phyloP scores from a whole-genome alignment of 2,888 invertebrate species.

The Latheticus oryzae region DNA sequence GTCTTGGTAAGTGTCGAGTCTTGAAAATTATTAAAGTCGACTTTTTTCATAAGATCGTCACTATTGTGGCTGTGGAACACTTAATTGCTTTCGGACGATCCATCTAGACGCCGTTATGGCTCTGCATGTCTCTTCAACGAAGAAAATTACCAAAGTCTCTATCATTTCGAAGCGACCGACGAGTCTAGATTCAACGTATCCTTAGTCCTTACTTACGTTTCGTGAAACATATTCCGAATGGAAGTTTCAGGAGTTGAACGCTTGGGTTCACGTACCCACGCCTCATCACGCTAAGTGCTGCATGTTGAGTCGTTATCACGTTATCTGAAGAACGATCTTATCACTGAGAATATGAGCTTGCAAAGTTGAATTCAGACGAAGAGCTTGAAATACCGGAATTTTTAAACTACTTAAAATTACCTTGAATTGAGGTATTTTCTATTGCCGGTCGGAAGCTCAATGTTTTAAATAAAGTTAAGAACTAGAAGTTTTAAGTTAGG shows the following conservation, averaged over 20 bases:
- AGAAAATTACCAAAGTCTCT: slow-evolving; percentile 44
- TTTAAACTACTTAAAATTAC: too few relatives aligned
- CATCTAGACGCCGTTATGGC: slow-evolving; percentile 46
- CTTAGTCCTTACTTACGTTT: slow-evolving; percentile 26
- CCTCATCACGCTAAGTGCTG: slow-evolving; percentile 43
- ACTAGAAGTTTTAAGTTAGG: too few relatives aligned
- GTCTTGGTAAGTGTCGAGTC: not conserved
- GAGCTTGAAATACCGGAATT: too few relatives aligned
- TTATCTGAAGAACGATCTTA: slow-evolving; percentile 28
- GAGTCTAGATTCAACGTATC: slow-evolving; percentile 31
- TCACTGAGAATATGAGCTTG: slow-evolving; percentile 12
- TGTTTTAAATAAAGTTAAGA: too few relatives aligned
- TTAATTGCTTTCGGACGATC: slow-evolving; percentile 45
- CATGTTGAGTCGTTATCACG: slow-evolving; percentile 42
- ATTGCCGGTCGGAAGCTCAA: too few relatives aligned
- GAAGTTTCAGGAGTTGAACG: slow-evolving; percentile 42
- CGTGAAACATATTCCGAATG: slow-evolving; percentile 40
- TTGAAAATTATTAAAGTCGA: slow-evolving; percentile 7
- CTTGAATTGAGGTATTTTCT: too few relatives aligned
- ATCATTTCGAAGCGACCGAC: slow-evolving; percentile 34
- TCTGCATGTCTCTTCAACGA: slow-evolving; percentile 42
- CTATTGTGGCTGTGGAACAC: slow-evolving; percentile 21
- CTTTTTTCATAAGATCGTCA: slow-evolving; percentile 25
- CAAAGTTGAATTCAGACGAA: too few relatives aligned
- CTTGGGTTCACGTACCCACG: slow-evolving; percentile 40